phyloP scores from a whole-genome alignment of 2,113 vertebrate species.

The Oncorhynchus kisutch region DNA sequence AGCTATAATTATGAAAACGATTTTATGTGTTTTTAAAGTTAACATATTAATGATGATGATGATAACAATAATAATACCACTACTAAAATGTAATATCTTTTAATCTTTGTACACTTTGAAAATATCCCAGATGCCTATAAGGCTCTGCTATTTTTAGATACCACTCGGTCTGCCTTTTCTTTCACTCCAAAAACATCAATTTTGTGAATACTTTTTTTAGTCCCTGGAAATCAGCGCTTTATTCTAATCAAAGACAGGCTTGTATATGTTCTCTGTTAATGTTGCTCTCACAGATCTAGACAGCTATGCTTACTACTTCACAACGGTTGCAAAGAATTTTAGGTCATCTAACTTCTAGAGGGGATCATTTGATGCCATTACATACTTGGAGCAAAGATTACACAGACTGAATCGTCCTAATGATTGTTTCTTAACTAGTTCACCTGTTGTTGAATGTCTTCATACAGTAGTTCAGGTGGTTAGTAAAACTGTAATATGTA shows the following conservation, averaged over 20 bases:
- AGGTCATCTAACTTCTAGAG: background rate
- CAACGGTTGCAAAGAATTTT: background rate
- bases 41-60: constrained; percentile 70
- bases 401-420: too few species aligned
- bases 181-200: constrained; percentile 70
- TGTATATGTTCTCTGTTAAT: background rate
- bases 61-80: constrained; percentile 34
- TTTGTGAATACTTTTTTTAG: constrained; percentile 54
- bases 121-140: constrained; percentile 79
- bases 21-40: constrained; percentile 88
- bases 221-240: constrained; percentile 65
- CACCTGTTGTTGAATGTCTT: constrained; percentile 1
- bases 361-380: too few species aligned
- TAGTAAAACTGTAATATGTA: constrained; percentile 12
- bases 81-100: constrained; percentile 83
- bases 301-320: background rate
- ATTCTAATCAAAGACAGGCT: constrained; percentile 57
- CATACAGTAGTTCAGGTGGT: background rate
- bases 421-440: background rate
- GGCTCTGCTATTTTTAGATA: constrained; percentile 78
- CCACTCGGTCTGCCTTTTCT: constrained; percentile 76
- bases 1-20: constrained; percentile 78
- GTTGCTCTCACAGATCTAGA: background rate
- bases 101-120: constrained; percentile 85
- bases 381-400: too few species aligned